Conservation (phyloP, 2,797 vertebrate species). For the Xiphophorus birchmanni region DNA sequence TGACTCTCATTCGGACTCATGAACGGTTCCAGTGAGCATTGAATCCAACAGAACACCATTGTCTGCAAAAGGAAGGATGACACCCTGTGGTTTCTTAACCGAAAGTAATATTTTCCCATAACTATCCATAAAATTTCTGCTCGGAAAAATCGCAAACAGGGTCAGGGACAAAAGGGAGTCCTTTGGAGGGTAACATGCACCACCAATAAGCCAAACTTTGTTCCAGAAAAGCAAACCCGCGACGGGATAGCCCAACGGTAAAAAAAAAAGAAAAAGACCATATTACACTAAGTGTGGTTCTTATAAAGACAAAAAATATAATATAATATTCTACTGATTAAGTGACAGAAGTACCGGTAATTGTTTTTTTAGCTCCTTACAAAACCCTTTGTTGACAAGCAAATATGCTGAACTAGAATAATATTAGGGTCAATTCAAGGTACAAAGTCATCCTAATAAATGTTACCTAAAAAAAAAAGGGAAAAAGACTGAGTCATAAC, state of each 20-base stretch:
- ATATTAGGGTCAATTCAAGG: neutral
- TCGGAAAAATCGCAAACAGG: neutral
- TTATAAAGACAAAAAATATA: neutral
- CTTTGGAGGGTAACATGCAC: neutral
- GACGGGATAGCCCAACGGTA: neutral
- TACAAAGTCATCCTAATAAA: neutral
- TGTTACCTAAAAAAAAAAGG: neutral
- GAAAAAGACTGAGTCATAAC: slow-evolving; percentile 2
- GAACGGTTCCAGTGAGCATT: neutral
- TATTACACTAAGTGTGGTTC: neutral
- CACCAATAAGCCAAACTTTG: neutral
- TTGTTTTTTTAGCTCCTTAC: neutral
- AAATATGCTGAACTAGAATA: neutral
- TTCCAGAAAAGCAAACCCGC: neutral
- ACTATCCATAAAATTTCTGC: neutral
- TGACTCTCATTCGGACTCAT: neutral
- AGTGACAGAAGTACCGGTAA: neutral
- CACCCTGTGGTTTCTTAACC: neutral
- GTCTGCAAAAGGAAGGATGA: neutral
- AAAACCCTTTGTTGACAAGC: neutral
- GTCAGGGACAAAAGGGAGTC: neutral
- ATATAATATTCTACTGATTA: neutral
- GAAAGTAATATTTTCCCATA: neutral
- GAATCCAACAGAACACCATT: neutral
- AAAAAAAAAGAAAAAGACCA: neutral